These are phyloP conservation scores for Betta splendens DNA, from an alignment of 2,797 vertebrate genomes.

Conservation along the genomic window DNA sequence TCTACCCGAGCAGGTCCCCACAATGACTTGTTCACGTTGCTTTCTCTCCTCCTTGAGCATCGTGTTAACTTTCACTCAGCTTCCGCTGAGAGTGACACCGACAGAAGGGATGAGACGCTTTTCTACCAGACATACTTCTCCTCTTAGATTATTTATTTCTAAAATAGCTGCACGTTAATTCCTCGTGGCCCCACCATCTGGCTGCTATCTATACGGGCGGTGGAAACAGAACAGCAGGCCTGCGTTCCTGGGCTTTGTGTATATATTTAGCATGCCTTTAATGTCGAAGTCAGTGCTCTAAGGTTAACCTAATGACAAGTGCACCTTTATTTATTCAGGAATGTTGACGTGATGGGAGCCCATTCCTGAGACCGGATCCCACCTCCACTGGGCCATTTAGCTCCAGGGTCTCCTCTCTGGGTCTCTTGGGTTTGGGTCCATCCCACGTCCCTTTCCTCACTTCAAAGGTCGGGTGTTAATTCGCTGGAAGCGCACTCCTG, in stretches of 20 bases:
- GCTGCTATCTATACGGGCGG: slow-evolving; percentile 36
- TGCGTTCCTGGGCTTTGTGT: background rate
- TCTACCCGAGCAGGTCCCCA: background rate
- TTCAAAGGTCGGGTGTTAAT: slow-evolving; percentile 44
- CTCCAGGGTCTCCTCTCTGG: too few species aligned
- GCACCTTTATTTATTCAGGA: background rate
- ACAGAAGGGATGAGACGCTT: slow-evolving; percentile 50
- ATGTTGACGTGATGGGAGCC: slow-evolving; percentile 8
- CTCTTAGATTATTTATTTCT: slow-evolving; percentile 34
- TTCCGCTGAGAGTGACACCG: slow-evolving; percentile 14
- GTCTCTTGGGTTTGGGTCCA: slow-evolving; percentile 52
- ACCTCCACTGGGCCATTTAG: too few species aligned
- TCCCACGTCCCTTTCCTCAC: slow-evolving; percentile 18
- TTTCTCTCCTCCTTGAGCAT: background rate
- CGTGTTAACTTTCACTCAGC: slow-evolving; percentile 27
- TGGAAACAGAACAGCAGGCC: slow-evolving; percentile 38
- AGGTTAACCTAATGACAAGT: slow-evolving; percentile 32
- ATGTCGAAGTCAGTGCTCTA: slow-evolving; percentile 11
- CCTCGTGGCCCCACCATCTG: slow-evolving; percentile 53
- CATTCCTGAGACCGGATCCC: slow-evolving; percentile 7
- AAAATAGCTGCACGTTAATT: slow-evolving; percentile 52
- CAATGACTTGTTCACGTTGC: slow-evolving; percentile 3
- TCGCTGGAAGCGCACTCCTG: slow-evolving; percentile 18
- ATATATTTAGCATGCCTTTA: slow-evolving; percentile 2
- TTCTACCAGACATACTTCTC: slow-evolving; percentile 35